Evolutionary conservation across 1,140 invertebrate species (phyloP).

Genomic region (Drosophila neocordata): DNA sequence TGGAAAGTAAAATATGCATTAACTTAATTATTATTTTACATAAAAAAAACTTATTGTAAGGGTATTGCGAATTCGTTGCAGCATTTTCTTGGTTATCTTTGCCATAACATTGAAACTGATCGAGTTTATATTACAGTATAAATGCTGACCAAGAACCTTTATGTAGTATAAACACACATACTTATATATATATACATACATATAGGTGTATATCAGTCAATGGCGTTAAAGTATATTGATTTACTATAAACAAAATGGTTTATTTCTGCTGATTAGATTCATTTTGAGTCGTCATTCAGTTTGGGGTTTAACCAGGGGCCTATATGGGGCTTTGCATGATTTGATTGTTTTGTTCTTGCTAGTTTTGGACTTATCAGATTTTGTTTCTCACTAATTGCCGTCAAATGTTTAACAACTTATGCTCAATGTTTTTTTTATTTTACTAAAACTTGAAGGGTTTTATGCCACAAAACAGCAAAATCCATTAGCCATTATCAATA

Average conservation of each 20-base stretch:
- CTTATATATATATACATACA: not conserved
- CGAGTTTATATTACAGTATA: constrained; percentile 51
- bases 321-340: constrained; percentile 23
- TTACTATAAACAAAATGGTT: constrained; percentile 26
- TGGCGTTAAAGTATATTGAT: constrained; percentile 33
- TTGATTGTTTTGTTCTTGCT: not conserved
- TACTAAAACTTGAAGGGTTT: constrained; percentile 25
- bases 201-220: constrained; percentile 50
- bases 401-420: constrained; percentile 42
- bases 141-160: constrained; percentile 21
- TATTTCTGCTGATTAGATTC: constrained; percentile 26
- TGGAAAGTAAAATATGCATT: no score
- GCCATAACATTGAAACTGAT: constrained; percentile 55
- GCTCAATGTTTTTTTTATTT: not conserved
- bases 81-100: constrained; percentile 24
- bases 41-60: not conserved
- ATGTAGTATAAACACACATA: not conserved
- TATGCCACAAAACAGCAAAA: constrained; percentile 40
- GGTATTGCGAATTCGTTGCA: not conserved
- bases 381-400: constrained; percentile 41
- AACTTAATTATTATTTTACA: no score
- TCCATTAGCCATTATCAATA: constrained; percentile 47
- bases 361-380: constrained; percentile 31
- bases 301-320: constrained; percentile 19
- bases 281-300: not conserved